These are phyloP conservation scores for Catajapyx aquilonaris DNA, from an alignment of 1,140 invertebrate genomes.

Conservation along the genomic window DNA sequence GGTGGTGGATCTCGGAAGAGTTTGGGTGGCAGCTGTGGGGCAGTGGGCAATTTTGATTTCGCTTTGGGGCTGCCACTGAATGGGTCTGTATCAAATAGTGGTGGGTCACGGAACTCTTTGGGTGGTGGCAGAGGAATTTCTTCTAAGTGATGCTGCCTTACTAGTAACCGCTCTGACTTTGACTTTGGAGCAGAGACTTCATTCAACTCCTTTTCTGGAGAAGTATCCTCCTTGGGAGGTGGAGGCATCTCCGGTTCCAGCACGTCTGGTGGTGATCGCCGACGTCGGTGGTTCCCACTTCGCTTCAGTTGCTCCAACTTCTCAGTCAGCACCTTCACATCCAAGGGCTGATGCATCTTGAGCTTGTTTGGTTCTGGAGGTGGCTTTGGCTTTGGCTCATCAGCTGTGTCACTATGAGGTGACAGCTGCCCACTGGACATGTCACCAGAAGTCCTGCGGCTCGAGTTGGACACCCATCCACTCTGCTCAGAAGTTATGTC, in stretches of 20 bases:
- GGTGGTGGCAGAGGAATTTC: slow-evolving; percentile 54
- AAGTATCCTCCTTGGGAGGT: too few species aligned
- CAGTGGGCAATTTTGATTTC: not conserved
- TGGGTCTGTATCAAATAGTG: slow-evolving; percentile 18
- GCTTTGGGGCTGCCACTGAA: not conserved
- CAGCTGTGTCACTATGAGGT: too few species aligned
- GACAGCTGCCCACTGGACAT: slow-evolving; percentile 18
- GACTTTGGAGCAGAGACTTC: too few species aligned
- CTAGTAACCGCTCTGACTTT: slow-evolving; percentile 7
- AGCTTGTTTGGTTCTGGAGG: too few species aligned
- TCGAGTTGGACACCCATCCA: slow-evolving; percentile 24
- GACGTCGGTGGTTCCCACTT: too few species aligned
- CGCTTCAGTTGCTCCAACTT: slow-evolving; percentile 12
- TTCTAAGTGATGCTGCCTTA: slow-evolving; percentile 36
- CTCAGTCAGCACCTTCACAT: slow-evolving; percentile 12
- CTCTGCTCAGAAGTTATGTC: slow-evolving; percentile 23
- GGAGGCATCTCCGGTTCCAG: too few species aligned
- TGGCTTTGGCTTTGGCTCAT: too few species aligned
- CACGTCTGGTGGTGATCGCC: too few species aligned
- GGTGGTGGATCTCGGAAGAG: slow-evolving; percentile 36
- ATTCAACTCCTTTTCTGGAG: too few species aligned
- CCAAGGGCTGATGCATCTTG: too few species aligned
- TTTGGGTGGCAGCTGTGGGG: slow-evolving; percentile 25
- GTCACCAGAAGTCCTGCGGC: slow-evolving; percentile 15
- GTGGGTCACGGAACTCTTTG: slow-evolving; percentile 60